Base-by-base conservation (phyloP, 2,797 vertebrate genomes). In the Ispidina lecontei region DNA sequence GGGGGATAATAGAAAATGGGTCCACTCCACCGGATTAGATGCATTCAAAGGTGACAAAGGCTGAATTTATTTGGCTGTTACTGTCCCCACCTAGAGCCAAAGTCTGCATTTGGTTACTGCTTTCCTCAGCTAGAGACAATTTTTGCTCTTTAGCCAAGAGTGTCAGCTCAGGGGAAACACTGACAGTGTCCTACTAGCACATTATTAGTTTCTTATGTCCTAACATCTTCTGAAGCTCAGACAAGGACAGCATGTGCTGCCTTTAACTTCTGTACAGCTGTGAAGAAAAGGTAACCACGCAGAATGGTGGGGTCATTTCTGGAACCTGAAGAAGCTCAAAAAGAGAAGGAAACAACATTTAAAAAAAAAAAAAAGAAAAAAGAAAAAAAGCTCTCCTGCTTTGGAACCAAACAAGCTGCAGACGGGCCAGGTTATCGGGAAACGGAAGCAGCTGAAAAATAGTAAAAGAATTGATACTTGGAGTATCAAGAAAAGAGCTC, bases 231-330 rank as follows among this genome's bases (percentile, higher is more conserved):
- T 87, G 56, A 67, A 77, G 37, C 12, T 35, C 14, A n/a, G 39
- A 29, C 39, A n/a, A 71, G 54, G 47, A n/a, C 4, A 35, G 13
- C 0, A 1, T 0, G 2, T 39, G 12, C 23, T 25, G 60, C 4
- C 1, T 64, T 64, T 37, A 39, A 23, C 10, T 79, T 20, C 49
- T 70, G 18, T 4, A 23, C 52, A 76, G 37, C 73, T 65, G n/a
- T 2, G 1, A 60, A 22, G 33, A n/a, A 60, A 56, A 3, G 67
- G 14, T 0, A 18, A 49, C 37, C 25, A 55, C 0, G 1, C 15
- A 23, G 31, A 5, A 4, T 3, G 9, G 9, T 19, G 59, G 33
- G 19, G 19, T 64, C 39, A 68, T 65, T 69, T 41, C 15, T 87
- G 26, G 68, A 83, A n/a, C 29, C 3, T 54, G 20, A n/a, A 6